Evolutionary conservation across 2,888 invertebrate genomes (phyloP).

Genomic region (Calameuta pallipes): DNA sequence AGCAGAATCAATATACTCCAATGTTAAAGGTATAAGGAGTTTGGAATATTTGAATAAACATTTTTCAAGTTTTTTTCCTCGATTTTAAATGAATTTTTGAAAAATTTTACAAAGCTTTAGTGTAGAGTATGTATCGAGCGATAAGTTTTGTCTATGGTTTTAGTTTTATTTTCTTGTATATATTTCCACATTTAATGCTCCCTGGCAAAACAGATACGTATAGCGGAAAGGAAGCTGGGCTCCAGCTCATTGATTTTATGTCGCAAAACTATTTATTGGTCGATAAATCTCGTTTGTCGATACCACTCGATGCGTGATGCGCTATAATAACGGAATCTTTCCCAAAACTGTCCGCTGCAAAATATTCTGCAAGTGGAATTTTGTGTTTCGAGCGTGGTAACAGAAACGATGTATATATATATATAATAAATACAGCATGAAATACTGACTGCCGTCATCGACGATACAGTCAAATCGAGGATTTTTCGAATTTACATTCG

Average conservation of each 20-base stretch:
- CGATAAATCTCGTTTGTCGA: conserved; percentile 61
- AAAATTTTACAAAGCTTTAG: neutral
- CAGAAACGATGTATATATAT: conserved; percentile 32
- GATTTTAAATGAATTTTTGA: neutral
- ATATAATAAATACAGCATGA: conserved; percentile 53
- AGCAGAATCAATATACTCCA: neutral
- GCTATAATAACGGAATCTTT: conserved; percentile 59
- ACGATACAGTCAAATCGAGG: neutral
- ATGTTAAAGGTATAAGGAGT: neutral
- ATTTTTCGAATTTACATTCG: conserved; percentile 57
- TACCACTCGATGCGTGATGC: conserved; percentile 62
- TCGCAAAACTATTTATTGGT: conserved; percentile 58
- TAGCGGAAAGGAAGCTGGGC: conserved; percentile 52
- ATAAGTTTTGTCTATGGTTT: neutral
- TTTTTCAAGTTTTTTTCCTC: neutral
- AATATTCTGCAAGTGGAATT: conserved; percentile 29
- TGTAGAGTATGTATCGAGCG: neutral
- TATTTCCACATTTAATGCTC: conserved; percentile 40
- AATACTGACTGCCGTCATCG: conserved; percentile 26
- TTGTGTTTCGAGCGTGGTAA: conserved; percentile 45
- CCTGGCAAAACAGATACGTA: conserved; percentile 41
- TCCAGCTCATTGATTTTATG: conserved; percentile 61
- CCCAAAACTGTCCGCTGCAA: conserved; percentile 47
- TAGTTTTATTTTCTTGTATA: neutral
- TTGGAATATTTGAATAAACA: neutral